These are phyloP conservation scores for Oophaga pumilio DNA, from an alignment of 2,113 vertebrate genomes.

Conservation along the genomic window DNA sequence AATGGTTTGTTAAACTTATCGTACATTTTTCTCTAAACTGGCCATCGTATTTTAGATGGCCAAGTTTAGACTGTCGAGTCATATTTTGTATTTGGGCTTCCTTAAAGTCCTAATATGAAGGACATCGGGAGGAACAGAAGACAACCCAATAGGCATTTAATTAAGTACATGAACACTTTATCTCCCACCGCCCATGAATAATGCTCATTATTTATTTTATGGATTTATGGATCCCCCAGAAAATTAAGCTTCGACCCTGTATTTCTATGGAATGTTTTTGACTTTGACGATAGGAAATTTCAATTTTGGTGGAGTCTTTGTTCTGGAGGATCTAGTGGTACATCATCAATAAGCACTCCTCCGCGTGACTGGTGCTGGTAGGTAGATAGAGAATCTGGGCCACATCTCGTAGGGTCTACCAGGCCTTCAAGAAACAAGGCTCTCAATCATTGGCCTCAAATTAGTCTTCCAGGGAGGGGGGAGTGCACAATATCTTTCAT, in stretches of 20 bases:
- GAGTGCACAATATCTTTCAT: not conserved
- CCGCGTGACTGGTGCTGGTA: not conserved
- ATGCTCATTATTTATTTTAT: not conserved
- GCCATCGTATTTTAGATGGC: no score
- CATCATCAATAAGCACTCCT: not conserved
- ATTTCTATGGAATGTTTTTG: no score
- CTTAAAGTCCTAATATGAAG: no score
- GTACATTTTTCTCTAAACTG: no score
- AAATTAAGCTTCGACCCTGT: no score
- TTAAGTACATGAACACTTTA: not conserved
- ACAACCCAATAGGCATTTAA: no score
- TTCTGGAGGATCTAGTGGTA: not conserved
- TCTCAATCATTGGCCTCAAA: no score
- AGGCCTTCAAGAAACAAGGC: not conserved
- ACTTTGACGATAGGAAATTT: not conserved
- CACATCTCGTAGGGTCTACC: not conserved
- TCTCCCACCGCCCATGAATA: not conserved
- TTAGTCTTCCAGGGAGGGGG: not conserved
- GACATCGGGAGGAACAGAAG: no score
- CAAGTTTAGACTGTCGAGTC: no score
- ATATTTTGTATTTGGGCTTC: no score
- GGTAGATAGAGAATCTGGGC: not conserved
- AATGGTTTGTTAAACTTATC: no score
- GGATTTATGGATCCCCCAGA: not conserved
- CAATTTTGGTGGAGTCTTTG: not conserved